Conservation (phyloP, 2,113 vertebrate genomes). For the Petroica traversi region DNA sequence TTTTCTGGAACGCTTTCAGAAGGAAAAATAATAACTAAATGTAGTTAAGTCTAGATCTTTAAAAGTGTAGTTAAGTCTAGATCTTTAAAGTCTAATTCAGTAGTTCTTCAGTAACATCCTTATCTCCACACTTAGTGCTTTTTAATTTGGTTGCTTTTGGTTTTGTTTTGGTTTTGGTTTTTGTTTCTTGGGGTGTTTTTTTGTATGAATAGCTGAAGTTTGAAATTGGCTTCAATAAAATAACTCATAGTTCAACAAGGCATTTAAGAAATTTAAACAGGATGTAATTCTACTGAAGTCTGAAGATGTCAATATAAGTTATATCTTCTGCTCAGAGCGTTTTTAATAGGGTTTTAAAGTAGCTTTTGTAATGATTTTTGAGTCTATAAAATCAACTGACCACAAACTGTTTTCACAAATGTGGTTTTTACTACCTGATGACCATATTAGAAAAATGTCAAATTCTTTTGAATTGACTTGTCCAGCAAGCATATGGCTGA, state of each 20-base stretch:
- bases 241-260: neutral
- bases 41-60: neutral
- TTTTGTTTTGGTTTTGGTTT: neutral
- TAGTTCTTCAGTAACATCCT: neutral
- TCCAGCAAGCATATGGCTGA: neutral
- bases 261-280: neutral
- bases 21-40: neutral
- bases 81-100: neutral
- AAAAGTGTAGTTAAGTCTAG: neutral
- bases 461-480: neutral
- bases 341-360: neutral
- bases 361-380: neutral
- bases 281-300: neutral
- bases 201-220: neutral
- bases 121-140: neutral
- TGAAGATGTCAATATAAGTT: neutral
- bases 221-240: neutral
- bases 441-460: neutral
- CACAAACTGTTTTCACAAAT: neutral
- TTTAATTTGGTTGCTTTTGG: neutral
- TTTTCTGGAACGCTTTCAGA: neutral
- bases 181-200: neutral
- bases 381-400: neutral
- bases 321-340: neutral
- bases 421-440: neutral